Evolutionary conservation across 2,888 invertebrate genomes (phyloP), one percentile per base, ranked within the genome.

Genomic region (Euphydryas editha): DNA sequence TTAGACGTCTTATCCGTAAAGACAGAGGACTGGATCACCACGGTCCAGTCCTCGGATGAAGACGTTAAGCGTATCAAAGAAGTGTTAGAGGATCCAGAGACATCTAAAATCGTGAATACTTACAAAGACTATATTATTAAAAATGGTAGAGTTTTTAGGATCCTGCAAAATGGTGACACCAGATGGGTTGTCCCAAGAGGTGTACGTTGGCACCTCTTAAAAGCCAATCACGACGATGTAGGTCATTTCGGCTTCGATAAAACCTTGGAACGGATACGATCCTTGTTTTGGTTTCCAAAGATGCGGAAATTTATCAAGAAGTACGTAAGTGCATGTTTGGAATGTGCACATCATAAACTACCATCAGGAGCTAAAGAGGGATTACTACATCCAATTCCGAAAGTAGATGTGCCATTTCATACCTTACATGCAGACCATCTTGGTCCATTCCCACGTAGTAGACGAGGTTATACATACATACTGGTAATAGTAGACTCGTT

Each of bases 371-470:
- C 57, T 15, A 65, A 44, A 0, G 57, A 65, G 36, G 74, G 76
- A 0, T 20, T 58, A 8, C 24, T 78, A 1, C 73, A 77, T 36
- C 73, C 75, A 0, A 75, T 77, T 1, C 59, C 62, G 0, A 77
- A 76, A 51, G 7, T 67, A 0, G 51, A 57, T 8, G 55, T 47
- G 0, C 75, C 76, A 1, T 76, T 75, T 18, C 72, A 76, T 24
- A 81, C 74, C n/a, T 62, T 63, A 1, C 81, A 74, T 20, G 66
- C 65, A 55, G 77, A 76, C 59, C 77, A 71, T 60, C 21, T 72
- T 6, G 75, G 73, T 0, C 75, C 75, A 0, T 74, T 75, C 56
- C 62, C 61, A 39, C 51, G 37, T 21, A 71, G 68, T 24, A 70
- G 60, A 37, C 47, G 20, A 13, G 65, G 67, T 2, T 73, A 76